Conservation (phyloP, 2,113 vertebrate genomes). For the Oceanites oceanicus region DNA sequence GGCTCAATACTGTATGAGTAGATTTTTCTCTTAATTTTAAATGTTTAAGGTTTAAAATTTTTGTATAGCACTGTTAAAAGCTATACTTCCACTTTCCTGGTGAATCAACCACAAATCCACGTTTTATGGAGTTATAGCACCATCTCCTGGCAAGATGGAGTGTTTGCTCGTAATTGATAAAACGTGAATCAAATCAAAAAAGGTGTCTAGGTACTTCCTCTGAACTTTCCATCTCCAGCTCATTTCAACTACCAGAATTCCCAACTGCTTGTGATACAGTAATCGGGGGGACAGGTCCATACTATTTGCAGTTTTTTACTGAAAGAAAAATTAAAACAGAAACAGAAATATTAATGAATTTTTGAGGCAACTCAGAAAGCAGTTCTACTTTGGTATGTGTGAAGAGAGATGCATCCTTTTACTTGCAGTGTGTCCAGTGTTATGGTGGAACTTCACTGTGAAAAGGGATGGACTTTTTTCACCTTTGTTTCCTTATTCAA, state of each 20-base stretch:
- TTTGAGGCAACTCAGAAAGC: not conserved
- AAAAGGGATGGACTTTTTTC: accelerated
- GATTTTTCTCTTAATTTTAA: not conserved
- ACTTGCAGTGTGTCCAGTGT: too few relatives aligned
- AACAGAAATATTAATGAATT: not conserved
- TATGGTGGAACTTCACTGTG: not conserved
- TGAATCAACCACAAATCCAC: accelerated
- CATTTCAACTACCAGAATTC: not conserved
- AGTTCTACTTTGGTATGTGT: not conserved
- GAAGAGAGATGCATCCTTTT: accelerated
- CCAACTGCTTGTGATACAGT: not conserved
- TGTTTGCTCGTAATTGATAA: not conserved
- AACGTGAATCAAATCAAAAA: accelerated
- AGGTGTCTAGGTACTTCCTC: accelerated
- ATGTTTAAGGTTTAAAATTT: not conserved
- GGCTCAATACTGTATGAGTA: accelerated
- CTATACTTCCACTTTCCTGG: not conserved
- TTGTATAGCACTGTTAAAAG: accelerated
- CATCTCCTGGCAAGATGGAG: not conserved
- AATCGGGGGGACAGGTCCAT: accelerated
- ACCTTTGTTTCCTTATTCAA: not conserved
- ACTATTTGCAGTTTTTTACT: not conserved
- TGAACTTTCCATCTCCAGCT: not conserved
- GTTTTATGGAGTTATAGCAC: not conserved
- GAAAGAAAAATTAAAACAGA: not conserved